Base-by-base conservation (phyloP, 1,140 invertebrate genomes). In the Liolophura sinensis region DNA sequence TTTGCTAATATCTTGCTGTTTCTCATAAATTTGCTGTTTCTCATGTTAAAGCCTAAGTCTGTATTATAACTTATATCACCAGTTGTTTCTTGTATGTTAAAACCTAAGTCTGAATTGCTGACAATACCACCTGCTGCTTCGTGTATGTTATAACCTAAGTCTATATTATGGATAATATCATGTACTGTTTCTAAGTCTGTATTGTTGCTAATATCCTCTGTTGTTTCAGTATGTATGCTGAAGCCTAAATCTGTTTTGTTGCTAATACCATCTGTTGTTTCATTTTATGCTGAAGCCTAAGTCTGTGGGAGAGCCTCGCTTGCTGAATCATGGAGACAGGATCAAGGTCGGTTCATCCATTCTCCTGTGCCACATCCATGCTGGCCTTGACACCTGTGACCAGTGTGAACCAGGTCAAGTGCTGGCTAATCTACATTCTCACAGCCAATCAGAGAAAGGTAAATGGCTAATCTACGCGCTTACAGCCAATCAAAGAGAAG, bases 321-420 rank as follows among this genome's bases (percentile, higher is more conserved):
- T 56, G 74, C 74, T 95, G 49, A 81, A 85, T 0, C 93, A 97
- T 80, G 93, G 92, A 7, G 93, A 92, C 76, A 86, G 87, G 12
- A 72, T 87, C 56, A 63, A 78, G 73, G 66, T 93, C 11, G 92
- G 92, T 0, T 86, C 87, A 51, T 93, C 92, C 0, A 90, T 90
- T 70, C 77, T 97, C 0, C 77, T 94, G 3, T 91, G 94, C 75
- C 95, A 97, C 80, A 90, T 97, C 62, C 95, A 97, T 81, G 87
- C 87, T 31, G 93, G 93, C 0, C 86, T 88, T 67, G 90, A 92
- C 69, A 97, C 94, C 0, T 97, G 95, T 79, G 91, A 92, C 0
- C 87, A 92, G 67, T 97, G 95, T 86, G 94, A 96, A 80, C 94
- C 94, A 0, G 93, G 94, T 12, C 86, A 93, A 31, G 75, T 93